Evolutionary conservation across 2,113 vertebrate species (phyloP).

Genomic region (Plectropomus leopardus): DNA sequence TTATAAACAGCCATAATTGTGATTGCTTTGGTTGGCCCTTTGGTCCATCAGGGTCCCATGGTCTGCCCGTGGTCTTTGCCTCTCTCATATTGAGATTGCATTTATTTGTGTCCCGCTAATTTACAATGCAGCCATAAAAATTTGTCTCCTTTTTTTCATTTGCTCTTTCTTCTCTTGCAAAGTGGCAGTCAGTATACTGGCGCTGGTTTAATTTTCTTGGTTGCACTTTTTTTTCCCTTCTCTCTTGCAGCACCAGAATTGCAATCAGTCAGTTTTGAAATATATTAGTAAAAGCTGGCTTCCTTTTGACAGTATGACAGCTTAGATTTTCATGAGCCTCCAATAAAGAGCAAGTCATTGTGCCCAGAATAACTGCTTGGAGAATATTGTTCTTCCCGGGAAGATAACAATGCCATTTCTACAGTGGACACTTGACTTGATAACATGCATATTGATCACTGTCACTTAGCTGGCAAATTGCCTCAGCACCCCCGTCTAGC

Average conservation of each 20-base stretch:
- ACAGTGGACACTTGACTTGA: conserved; percentile 25
- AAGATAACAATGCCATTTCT: conserved; percentile 47
- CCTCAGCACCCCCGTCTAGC: conserved; percentile 11
- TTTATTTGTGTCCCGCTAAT: conserved; percentile 64
- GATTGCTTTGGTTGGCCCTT: conserved; percentile 51
- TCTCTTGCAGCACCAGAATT: conserved; percentile 25
- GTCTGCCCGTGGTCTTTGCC: conserved; percentile 37
- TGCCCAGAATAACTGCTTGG: conserved; percentile 50
- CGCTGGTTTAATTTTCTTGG: conserved; percentile 59
- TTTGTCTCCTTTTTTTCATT: conserved; percentile 21
- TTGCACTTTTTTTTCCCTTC: neutral
- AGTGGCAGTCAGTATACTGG: conserved; percentile 55
- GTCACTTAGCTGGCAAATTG: conserved; percentile 32
- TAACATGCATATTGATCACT: conserved; percentile 63
- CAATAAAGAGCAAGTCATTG: conserved; percentile 64
- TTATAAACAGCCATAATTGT: conserved; percentile 64
- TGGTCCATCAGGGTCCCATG: conserved; percentile 3
- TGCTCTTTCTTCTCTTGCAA: conserved; percentile 45
- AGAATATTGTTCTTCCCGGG: conserved; percentile 51
- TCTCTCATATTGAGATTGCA: conserved; percentile 44
- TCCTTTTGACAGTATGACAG: conserved; percentile 70
- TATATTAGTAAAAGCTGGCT: conserved; percentile 60
- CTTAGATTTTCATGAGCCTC: conserved; percentile 61
- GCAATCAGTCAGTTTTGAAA: conserved; percentile 58
- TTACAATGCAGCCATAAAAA: conserved; percentile 56